Evolutionary conservation across 2,797 vertebrate genomes (phyloP).

Genomic region (Eremophila alpestris): DNA sequence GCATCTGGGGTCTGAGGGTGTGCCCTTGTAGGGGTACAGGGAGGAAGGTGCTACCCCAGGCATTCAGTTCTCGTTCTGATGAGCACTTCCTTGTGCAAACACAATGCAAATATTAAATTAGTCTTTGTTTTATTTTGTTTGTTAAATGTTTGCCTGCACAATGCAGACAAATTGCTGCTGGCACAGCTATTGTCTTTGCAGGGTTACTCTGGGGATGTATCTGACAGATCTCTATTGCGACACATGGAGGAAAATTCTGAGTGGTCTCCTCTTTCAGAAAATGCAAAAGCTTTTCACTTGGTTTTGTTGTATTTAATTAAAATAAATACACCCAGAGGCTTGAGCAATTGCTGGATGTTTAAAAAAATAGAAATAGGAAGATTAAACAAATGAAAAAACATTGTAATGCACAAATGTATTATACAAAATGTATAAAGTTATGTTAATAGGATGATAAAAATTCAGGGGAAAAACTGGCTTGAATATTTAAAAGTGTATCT

Average conservation of each 20-base stretch:
- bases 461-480: neutral
- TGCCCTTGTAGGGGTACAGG: accelerated
- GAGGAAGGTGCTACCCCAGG: neutral
- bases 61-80: accelerated
- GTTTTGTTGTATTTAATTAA: conserved; percentile 58
- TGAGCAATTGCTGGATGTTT: conserved; percentile 31
- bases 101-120: conserved; percentile 41
- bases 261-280: conserved; percentile 40
- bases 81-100: neutral
- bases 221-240: neutral
- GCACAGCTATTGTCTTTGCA: conserved; percentile 20
- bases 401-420: neutral
- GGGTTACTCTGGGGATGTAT: conserved; percentile 33
- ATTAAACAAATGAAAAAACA: conserved; percentile 47
- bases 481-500: conserved; percentile 30
- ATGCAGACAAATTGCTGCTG: conserved; percentile 42
- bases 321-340: conserved; percentile 58
- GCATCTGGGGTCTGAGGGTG: neutral
- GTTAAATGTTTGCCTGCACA: conserved; percentile 13
- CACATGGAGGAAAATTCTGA: neutral
- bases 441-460: conserved; percentile 36
- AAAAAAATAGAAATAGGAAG: conserved; percentile 34
- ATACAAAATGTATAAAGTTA: conserved; percentile 3
- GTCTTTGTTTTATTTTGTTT: neutral
- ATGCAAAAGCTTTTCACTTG: conserved; percentile 31